phyloP scores from a whole-genome alignment of 2,113 vertebrate species.

The Spea multiplicata region DNA sequence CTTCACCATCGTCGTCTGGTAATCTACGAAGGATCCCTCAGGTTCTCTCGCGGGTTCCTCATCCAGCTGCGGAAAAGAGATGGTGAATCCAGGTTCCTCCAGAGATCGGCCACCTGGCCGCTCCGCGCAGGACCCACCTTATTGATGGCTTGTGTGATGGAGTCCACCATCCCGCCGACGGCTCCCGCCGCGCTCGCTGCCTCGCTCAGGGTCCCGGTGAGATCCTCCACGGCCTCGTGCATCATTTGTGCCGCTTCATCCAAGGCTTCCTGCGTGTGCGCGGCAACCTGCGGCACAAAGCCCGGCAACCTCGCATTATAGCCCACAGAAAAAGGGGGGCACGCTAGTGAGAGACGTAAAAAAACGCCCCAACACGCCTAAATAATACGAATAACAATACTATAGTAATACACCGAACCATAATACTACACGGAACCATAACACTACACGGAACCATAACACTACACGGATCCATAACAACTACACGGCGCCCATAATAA shows the following conservation, averaged over 20 bases:
- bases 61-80: conserved; percentile 69
- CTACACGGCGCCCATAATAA: too few species aligned
- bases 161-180: conserved; percentile 94
- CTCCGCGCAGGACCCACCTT: conserved; percentile 63
- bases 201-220: conserved; percentile 84
- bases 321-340: too few species aligned
- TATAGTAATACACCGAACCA: too few species aligned
- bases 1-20: conserved; percentile 98
- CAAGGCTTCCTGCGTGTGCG: conserved; percentile 91
- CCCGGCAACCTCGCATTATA: too few species aligned
- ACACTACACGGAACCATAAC: too few species aligned
- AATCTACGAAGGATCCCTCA: conserved; percentile 95
- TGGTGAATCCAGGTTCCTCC: too few species aligned
- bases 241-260: conserved; percentile 97
- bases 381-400: too few species aligned
- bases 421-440: too few species aligned
- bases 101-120: background rate
- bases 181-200: conserved; percentile 90
- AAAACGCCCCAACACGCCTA: too few species aligned
- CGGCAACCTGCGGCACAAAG: conserved; percentile 70
- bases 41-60: conserved; percentile 79
- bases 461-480: too few species aligned
- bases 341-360: too few species aligned
- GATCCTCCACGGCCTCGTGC: conserved; percentile 94
- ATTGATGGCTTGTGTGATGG: conserved; percentile 91